Conservation (phyloP, 2,888 invertebrate genomes). For the Elmis aenea region DNA sequence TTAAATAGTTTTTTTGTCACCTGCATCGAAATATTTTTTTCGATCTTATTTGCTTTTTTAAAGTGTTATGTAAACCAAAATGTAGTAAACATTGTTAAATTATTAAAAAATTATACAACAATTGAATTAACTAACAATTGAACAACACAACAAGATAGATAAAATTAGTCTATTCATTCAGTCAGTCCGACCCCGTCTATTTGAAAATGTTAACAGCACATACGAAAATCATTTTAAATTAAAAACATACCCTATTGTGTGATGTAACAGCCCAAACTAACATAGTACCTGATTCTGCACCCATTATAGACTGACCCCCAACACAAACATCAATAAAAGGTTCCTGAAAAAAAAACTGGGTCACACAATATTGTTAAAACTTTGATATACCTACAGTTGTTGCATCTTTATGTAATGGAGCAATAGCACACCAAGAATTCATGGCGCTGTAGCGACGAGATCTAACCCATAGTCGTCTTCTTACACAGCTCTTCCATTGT, state of each 20-base stretch:
- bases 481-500: conserved; percentile 86
- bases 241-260: conserved; percentile 80
- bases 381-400: conserved; percentile 54
- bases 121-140: no score
- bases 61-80: no score
- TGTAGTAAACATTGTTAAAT: neutral
- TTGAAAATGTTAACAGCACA: no score
- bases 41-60: no score
- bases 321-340: conserved; percentile 89
- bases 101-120: conserved; percentile 6
- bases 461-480: conserved; percentile 84
- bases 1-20: no score
- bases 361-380: neutral
- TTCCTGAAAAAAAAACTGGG: conserved; percentile 52
- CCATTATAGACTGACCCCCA: conserved; percentile 78
- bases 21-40: no score
- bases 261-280: conserved; percentile 92
- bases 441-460: conserved; percentile 83
- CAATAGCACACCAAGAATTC: conserved; percentile 90
- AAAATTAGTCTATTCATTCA: no score
- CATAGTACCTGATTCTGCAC: conserved; percentile 68
- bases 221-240: no score
- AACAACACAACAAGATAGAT: no score
- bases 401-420: conserved; percentile 82
- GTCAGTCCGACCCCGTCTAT: no score